Conservation (phyloP, 2,888 invertebrate species). For the Panopea generosa region DNA sequence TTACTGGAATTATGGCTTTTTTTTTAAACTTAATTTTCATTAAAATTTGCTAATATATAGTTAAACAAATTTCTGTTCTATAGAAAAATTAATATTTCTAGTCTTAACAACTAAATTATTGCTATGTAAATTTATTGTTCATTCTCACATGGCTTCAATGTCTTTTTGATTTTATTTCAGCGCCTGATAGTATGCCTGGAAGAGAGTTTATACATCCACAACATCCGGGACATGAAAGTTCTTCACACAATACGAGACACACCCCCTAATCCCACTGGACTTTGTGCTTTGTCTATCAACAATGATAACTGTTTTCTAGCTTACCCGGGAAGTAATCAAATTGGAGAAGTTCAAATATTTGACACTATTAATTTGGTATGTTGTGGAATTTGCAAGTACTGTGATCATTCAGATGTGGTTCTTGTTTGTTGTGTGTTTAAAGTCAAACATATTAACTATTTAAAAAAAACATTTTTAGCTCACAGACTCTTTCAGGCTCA, state of each 20-base stretch:
- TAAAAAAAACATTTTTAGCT: too few species aligned
- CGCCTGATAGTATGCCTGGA: constrained; percentile 98
- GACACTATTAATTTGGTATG: constrained; percentile 94
- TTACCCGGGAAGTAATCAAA: constrained; percentile 97
- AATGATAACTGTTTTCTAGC: constrained; percentile 97
- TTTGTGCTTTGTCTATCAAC: constrained; percentile 95
- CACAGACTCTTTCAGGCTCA: too few species aligned
- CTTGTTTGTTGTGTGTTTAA: not conserved
- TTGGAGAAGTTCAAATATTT: constrained; percentile 98
- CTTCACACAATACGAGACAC: constrained; percentile 99
- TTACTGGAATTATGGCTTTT: too few species aligned
- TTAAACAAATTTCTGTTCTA: too few species aligned
- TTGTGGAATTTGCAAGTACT: not conserved
- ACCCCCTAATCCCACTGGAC: constrained; percentile 96
- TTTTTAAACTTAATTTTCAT: too few species aligned
- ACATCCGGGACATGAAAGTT: constrained; percentile 98
- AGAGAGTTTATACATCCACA: constrained; percentile 99
- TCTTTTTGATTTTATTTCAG: constrained; percentile 87
- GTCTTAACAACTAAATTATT: too few species aligned
- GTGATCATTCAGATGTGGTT: too few species aligned
- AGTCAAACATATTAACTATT: too few species aligned
- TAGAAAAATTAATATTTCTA: too few species aligned
- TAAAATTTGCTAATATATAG: too few species aligned
- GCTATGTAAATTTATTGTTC: too few species aligned
- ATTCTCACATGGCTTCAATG: too few species aligned